Evolutionary conservation across 1,140 invertebrate genomes (phyloP).

Genomic region (Zaprionus tsacasi): DNA sequence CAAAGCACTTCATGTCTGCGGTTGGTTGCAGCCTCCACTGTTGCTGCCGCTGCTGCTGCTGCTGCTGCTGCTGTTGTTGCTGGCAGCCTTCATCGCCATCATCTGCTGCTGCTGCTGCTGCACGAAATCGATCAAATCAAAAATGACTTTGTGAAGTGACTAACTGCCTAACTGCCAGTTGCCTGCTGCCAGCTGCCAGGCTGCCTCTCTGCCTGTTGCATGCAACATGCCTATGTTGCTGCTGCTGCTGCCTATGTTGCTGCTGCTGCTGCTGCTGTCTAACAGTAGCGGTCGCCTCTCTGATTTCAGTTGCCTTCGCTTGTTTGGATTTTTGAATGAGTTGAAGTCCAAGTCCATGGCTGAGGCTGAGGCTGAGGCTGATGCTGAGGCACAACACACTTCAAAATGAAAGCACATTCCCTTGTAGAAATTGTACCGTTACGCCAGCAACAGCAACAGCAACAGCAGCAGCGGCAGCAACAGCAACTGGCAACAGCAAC

Average conservation of each 20-base stretch:
- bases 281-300: slow-evolving; percentile 60
- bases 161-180: slow-evolving; percentile 80
- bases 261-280: slow-evolving; percentile 48
- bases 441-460: slow-evolving; percentile 42
- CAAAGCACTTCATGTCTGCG: slow-evolving; percentile 70
- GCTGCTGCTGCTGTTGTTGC: neutral
- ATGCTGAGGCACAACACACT: slow-evolving; percentile 77
- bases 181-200: slow-evolving; percentile 48
- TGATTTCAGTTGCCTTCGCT: slow-evolving; percentile 23
- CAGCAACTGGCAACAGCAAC: slow-evolving; percentile 2
- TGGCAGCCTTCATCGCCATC: neutral
- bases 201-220: slow-evolving; percentile 61
- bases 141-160: slow-evolving; percentile 82
- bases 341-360: slow-evolving; percentile 44
- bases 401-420: slow-evolving; percentile 83
- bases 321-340: slow-evolving; percentile 53
- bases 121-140: slow-evolving; percentile 83
- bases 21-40: slow-evolving; percentile 28
- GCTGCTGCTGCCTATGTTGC: slow-evolving; percentile 25
- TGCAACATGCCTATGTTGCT: slow-evolving; percentile 48
- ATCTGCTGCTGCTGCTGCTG: slow-evolving; percentile 54
- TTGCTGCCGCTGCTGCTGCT: no score
- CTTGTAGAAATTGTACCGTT: slow-evolving; percentile 82
- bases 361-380: slow-evolving; percentile 57
- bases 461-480: no score